Base-by-base conservation (phyloP, 2,113 vertebrate species). In the Aegithalos caudatus region DNA sequence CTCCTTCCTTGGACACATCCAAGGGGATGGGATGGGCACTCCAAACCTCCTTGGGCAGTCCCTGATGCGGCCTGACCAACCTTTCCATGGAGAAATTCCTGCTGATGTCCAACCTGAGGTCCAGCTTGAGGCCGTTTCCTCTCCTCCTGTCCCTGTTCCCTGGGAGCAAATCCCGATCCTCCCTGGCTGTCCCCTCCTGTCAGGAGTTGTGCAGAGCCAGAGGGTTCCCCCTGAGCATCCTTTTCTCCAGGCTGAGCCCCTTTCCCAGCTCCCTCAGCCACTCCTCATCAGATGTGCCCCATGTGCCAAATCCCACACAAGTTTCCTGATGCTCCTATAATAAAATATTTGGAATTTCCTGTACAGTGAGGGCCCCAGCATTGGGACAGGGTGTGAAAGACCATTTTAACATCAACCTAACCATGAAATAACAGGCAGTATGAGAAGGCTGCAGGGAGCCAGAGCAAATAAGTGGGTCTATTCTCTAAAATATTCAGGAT, bases 61-160 rank as follows among this genome's bases (percentile, higher is more conserved):
- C 19, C 11, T 54, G 1, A 9, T 17, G 28, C 11, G 0, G 7
- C 15, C 44, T 80, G 35, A 7, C 0, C 25, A 3, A 10, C 27
- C 4, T 24, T 45, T 66, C 27, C 33, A 38, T 5, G 57, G 0
- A 0, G 11, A 58, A 73, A 81, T 58, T 51, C 51, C 37, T 73
- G 4, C 31, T 44, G 31, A 0, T 50, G 10, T 33, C 50, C 50
- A 19, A 0, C 9, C 44, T 42, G 24, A 28, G 61, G 37, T 8
- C 0, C 48, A 62, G 7, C 21, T 2, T 35, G 50, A 50, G 51
- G 44, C 51, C 0, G 0, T 54, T 78, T 20, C n/a, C 40, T 54
- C 47, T 70, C 2, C 4, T 54, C 48, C 40, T 79, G 65, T 35
- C 40, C 56, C 57, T 71, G 35, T 54, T 25, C 20, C 54, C 29